Conservation (phyloP, 2,888 invertebrate genomes). For the Cephus spinipes region DNA sequence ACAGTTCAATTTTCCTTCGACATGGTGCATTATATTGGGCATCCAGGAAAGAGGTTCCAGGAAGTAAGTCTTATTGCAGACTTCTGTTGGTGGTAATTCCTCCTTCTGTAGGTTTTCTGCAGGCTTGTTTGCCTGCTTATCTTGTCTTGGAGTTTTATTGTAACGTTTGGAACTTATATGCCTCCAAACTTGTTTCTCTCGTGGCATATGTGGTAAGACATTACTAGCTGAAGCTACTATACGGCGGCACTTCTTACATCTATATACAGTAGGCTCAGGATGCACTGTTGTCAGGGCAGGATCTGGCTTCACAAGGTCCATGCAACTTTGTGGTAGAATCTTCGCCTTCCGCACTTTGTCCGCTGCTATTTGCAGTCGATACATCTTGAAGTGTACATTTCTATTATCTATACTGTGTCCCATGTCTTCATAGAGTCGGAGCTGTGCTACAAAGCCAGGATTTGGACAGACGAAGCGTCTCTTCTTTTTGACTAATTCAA, state of each 20-base stretch:
- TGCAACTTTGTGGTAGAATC: slow-evolving; percentile 83
- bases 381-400: slow-evolving; percentile 79
- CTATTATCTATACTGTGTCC: slow-evolving; percentile 78
- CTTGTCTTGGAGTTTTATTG: slow-evolving; percentile 38
- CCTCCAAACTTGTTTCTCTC: slow-evolving; percentile 69
- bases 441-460: slow-evolving; percentile 82
- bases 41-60: slow-evolving; percentile 94
- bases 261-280: slow-evolving; percentile 86
- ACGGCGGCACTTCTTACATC: slow-evolving; percentile 85
- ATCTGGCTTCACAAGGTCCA: slow-evolving; percentile 83
- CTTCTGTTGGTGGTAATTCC: slow-evolving; percentile 51
- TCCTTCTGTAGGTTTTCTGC: slow-evolving; percentile 42
- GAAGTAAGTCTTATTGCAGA: slow-evolving; percentile 83
- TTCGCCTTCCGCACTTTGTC: slow-evolving; percentile 85
- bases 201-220: slow-evolving; percentile 78
- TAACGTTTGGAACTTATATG: slow-evolving; percentile 62
- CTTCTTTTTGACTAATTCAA: slow-evolving; percentile 76
- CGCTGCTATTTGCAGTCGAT: slow-evolving; percentile 82
- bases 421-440: slow-evolving; percentile 85
- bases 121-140: slow-evolving; percentile 37
- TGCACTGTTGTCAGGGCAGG: slow-evolving; percentile 80
- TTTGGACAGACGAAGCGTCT: slow-evolving; percentile 83
- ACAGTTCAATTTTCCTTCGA: slow-evolving; percentile 87
- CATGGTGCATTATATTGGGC: slow-evolving; percentile 76
- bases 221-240: slow-evolving; percentile 86